Conservation (phyloP, 2,113 vertebrate species). For the Anhinga rufa region DNA sequence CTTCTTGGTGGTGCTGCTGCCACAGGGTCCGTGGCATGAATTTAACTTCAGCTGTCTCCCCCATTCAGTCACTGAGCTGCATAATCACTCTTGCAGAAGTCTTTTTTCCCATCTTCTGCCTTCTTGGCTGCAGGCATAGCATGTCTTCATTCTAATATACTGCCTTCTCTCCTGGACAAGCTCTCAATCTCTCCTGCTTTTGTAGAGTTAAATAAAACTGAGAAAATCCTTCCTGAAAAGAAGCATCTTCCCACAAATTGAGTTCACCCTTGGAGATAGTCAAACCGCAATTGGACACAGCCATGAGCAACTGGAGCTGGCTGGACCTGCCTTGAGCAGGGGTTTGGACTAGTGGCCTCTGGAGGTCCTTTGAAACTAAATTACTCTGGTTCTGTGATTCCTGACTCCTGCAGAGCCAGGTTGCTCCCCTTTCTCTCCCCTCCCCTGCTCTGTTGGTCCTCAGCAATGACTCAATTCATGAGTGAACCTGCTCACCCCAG, state of each 20-base stretch:
- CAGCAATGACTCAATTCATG: not conserved
- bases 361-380: not conserved
- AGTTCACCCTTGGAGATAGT: not conserved
- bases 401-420: not conserved
- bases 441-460: not conserved
- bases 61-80: not conserved
- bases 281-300: not conserved
- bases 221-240: not conserved
- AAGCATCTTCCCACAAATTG: not conserved
- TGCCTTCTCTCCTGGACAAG: not conserved
- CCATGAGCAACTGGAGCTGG: not conserved
- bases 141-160: not conserved
- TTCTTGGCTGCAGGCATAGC: not conserved
- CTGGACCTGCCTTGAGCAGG: not conserved
- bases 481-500: fast-evolving
- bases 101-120: not conserved
- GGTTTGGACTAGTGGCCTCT: not conserved
- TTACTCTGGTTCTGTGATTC: not conserved
- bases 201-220: not conserved
- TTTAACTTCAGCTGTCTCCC: not conserved
- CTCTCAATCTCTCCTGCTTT: not conserved
- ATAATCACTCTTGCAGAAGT: not conserved
- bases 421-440: not conserved
- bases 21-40: not conserved
- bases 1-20: not conserved